A percentile compares a stretch with the other conserved stretches of the same genome.
Conservation (phyloP, 2,797 vertebrate species). For the Brotula barbata region DNA sequence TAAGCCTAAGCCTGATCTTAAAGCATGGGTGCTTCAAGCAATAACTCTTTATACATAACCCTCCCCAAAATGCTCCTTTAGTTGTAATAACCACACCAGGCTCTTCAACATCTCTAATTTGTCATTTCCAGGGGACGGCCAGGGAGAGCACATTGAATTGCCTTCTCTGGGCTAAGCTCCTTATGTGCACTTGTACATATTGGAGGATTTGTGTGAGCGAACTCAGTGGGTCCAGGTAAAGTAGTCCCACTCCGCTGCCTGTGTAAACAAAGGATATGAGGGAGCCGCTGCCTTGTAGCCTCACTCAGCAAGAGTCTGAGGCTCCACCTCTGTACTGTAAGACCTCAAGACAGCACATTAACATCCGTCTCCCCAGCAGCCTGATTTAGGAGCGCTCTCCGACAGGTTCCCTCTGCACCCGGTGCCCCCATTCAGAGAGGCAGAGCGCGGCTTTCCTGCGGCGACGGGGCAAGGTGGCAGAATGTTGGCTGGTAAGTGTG, state of each 20-base stretch:
- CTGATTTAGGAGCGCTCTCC: slow-evolving; percentile 72
- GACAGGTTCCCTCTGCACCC: slow-evolving; percentile 69
- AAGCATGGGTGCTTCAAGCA: slow-evolving; percentile 64
- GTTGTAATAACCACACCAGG: slow-evolving; percentile 78
- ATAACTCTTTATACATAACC: slow-evolving; percentile 75
- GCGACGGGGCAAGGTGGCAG: slow-evolving; percentile 70
- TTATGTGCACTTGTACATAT: slow-evolving; percentile 80
- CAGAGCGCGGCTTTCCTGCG: slow-evolving; percentile 64
- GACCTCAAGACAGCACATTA: slow-evolving; percentile 70
- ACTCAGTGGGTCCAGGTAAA: slow-evolving; percentile 77
- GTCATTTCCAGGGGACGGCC: slow-evolving; percentile 76
- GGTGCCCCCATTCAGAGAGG: slow-evolving; percentile 62
- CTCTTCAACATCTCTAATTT: slow-evolving; percentile 85
- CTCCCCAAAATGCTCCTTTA: slow-evolving; percentile 73
- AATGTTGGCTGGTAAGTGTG: slow-evolving; percentile 76
- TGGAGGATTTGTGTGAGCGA: slow-evolving; percentile 79
- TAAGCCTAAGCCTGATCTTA: slow-evolving; percentile 77
- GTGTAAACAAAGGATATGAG: slow-evolving; percentile 78
- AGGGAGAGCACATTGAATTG: slow-evolving; percentile 71
- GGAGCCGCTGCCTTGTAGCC: slow-evolving; percentile 58
- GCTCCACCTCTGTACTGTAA: slow-evolving; percentile 65
- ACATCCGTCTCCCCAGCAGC: slow-evolving; percentile 64
- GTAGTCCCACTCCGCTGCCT: slow-evolving; percentile 70
- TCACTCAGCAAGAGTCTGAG: slow-evolving; percentile 60
- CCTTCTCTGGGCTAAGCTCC: slow-evolving; percentile 80